Evolutionary conservation across 2,888 invertebrate genomes (phyloP), one percentile per base, ranked within the genome.

Genomic region (Leucoma salicis): DNA sequence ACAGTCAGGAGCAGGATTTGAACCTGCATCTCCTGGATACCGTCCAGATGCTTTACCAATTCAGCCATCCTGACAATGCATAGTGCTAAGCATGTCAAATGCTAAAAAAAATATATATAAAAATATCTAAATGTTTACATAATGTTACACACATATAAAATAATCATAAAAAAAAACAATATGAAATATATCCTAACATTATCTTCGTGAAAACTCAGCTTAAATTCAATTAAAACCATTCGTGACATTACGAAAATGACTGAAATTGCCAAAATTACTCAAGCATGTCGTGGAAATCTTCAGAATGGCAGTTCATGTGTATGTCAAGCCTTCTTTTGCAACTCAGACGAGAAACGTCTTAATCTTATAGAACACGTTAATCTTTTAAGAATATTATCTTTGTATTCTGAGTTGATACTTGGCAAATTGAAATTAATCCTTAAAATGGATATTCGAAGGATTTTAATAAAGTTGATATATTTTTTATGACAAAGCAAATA

Each of bases 351-450:
- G 37, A 63, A 64, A 65, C 61, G 45, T 39, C 50, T 58, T 56
- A 65, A 42, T 54, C 47, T 55, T 63, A 50, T 49, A 58, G 43
- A 53, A 49, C 27, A 54, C 50, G 50, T 55, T 66, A 67, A 70
- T 66, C 64, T 44, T 51, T 52, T 63, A 61, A 66, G 64, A 62
- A 57, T 58, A 63, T 63, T 61, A 62, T 70, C 63, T 67, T 66
- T 55, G 60, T 65, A 60, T 57, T 63, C 61, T 49, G 46, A 66
- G 63, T 58, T 63, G 65, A 65, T 48, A 39, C 42, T 39, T 41
- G 14, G 37, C 46, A 42, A 56, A 55, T 58, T 45, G 53, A 50
- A 42, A 51, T 33, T 39, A 45, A 42, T 39, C 46, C 46, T 44
- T 24, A 49, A 50, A 50, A 60, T 47, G 41, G 31, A 49, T 52